Percentiles rank a stretch among this genome's conserved stretches.
These are phyloP conservation scores for Dynastes hyllus DNA, from an alignment of 2,888 invertebrate species.

Conservation along the genomic window DNA sequence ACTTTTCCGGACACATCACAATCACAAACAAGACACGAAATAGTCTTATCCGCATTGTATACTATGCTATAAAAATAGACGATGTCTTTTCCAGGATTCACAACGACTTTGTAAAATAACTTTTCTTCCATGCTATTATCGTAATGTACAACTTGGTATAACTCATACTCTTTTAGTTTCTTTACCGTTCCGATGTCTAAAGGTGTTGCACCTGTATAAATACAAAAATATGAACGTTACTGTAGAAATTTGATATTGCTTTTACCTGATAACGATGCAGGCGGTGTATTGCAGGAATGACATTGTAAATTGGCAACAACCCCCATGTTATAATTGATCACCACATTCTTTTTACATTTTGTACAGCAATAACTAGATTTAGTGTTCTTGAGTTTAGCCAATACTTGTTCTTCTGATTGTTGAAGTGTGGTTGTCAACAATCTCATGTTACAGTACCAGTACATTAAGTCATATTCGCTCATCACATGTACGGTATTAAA, in stretches of 20 bases:
- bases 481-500: not conserved
- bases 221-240: not conserved
- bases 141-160: not conserved
- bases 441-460: conserved; percentile 13
- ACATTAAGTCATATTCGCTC: conserved; percentile 19
- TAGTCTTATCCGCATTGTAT: not conserved
- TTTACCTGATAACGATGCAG: not conserved
- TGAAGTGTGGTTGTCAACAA: not conserved
- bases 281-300: not conserved
- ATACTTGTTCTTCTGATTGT: not conserved
- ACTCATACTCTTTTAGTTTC: conserved; percentile 1
- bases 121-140: conserved; percentile 13
- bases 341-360: not conserved
- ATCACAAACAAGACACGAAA: conserved; percentile 13
- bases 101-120: conserved; percentile 14
- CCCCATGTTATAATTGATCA: not conserved
- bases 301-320: conserved; percentile 6
- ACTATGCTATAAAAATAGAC: conserved; percentile 16
- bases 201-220: not conserved
- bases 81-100: not conserved
- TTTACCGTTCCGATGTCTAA: not conserved
- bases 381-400: not conserved
- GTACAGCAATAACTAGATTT: not conserved
- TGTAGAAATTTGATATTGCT: not conserved
- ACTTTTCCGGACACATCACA: conserved; percentile 1